These are phyloP conservation scores for Drosophila vallismaia DNA, from an alignment of 2,888 invertebrate species.

Conservation along the genomic window DNA sequence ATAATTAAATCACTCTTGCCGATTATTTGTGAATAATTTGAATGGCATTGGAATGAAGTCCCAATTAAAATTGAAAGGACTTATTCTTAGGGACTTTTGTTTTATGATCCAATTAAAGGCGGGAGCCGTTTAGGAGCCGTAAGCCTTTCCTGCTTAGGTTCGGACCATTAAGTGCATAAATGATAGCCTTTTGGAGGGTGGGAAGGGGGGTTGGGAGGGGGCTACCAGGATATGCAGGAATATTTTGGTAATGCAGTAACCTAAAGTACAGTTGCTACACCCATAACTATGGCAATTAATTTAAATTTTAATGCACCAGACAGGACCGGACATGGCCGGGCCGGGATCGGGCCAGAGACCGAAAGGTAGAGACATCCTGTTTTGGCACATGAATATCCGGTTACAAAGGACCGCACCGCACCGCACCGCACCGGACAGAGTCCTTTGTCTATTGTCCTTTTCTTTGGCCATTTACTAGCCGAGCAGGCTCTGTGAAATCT, in stretches of 20 bases:
- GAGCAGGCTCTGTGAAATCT: constrained; percentile 3
- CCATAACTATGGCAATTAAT: constrained; percentile 52
- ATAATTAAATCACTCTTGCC: constrained; percentile 13
- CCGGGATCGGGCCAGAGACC: neutral
- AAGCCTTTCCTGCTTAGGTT: constrained; percentile 19
- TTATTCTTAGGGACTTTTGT: constrained; percentile 4
- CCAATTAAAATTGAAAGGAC: constrained; percentile 20
- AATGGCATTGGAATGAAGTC: constrained; percentile 18
- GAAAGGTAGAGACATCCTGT: constrained; percentile 28
- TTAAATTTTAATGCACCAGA: constrained; percentile 49
- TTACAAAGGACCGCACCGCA: constrained; percentile 43
- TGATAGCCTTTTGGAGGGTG: constrained; percentile 36
- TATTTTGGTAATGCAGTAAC: constrained; percentile 29
- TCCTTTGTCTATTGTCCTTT: constrained; percentile 14
- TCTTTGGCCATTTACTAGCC: too few relatives aligned
- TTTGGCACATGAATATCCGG: constrained; percentile 55
- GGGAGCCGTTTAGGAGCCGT: constrained; percentile 11
- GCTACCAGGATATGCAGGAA: constrained; percentile 35
- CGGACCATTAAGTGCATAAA: constrained; percentile 60
- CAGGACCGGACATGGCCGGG: neutral
- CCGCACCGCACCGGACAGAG: constrained; percentile 1
- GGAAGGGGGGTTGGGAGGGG: neutral
- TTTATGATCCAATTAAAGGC: constrained; percentile 41
- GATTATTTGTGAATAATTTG: constrained; percentile 14
- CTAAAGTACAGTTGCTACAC: constrained; percentile 18